Evolutionary conservation across 2,113 vertebrate genomes (phyloP), one percentile per base, ranked within the genome.

Genomic region (Pheucticus melanocephalus): DNA sequence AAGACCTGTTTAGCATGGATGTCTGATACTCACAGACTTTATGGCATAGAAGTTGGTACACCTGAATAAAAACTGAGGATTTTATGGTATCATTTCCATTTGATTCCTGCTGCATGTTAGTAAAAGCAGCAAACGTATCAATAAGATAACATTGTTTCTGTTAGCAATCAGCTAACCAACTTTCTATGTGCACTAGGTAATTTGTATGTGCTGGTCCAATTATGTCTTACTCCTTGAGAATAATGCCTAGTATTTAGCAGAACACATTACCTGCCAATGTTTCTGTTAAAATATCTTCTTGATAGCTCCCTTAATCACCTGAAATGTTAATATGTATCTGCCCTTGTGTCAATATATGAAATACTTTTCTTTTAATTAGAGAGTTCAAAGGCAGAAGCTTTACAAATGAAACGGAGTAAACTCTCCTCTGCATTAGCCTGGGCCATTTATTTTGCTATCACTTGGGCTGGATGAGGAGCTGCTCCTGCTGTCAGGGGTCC

Each of bases 41-140:
- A 73, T 77, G 18, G 45, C 79, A 48, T 3, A 9, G 37, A 57
- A 44, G 11, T 66, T 53, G 69, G 42, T 65, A 51, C 17, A 85
- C 31, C 71, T 94, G 68, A 94, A 91, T 77, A 60, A 20, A 86
- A 85, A 87, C 30, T 40, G 60, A 56, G 35, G 21, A 60, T 63
- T 86, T 95, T 87, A 64, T 54, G 31, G 53, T 71, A 59, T 45
- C n/a, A 16, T 81, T 94, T 91, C n/a, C n/a, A 57, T 86, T 91
- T 91, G 50, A 45, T 64, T 79, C 21, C 53, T 11, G 10, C 15
- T 31, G 44, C 44, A 80, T 73, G 28, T 63, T 89, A 95, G 85
- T 77, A 68, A 92, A 81, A 81, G 64, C 56, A 81, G 71, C 27
- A 94, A 88, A 88, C 30, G 27, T 69, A 71, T 65, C 81, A 94